Conservation (phyloP, 1,140 invertebrate species). For the Eubasilissa regina region DNA sequence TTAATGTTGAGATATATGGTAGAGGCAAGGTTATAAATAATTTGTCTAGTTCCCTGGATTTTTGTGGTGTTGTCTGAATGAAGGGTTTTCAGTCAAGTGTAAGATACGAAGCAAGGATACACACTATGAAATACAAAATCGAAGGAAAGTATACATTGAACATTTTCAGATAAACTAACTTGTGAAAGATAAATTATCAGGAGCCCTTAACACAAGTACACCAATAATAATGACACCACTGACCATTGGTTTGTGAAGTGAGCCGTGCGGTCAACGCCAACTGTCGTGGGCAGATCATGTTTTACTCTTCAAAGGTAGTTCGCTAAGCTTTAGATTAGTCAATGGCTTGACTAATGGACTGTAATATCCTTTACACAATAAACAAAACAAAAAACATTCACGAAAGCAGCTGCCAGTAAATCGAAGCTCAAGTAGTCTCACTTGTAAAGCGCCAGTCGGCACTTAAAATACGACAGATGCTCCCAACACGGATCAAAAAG, state of each 20-base stretch:
- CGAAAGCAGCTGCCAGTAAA: conserved; percentile 55
- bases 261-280: neutral
- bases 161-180: too few species aligned
- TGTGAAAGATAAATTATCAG: too few species aligned
- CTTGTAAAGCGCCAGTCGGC: conserved; percentile 50
- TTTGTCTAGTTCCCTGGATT: too few species aligned
- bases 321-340: conserved; percentile 32
- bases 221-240: too few species aligned
- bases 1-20: too few species aligned
- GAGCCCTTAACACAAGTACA: too few species aligned
- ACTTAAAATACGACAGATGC: conserved; percentile 50
- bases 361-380: conserved; percentile 45
- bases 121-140: too few species aligned
- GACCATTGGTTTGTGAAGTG: neutral
- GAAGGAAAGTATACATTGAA: too few species aligned
- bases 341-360: conserved; percentile 50
- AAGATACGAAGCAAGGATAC: too few species aligned
- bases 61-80: too few species aligned
- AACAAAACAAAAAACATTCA: conserved; percentile 32
- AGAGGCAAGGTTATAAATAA: too few species aligned
- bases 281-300: neutral
- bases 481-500: conserved; percentile 10
- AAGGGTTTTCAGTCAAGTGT: too few species aligned
- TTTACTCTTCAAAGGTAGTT: conserved; percentile 3
- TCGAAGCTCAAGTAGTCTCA: conserved; percentile 51